These are phyloP conservation scores for Rutpela maculata DNA, from an alignment of 2,888 invertebrate species.

Conservation along the genomic window DNA sequence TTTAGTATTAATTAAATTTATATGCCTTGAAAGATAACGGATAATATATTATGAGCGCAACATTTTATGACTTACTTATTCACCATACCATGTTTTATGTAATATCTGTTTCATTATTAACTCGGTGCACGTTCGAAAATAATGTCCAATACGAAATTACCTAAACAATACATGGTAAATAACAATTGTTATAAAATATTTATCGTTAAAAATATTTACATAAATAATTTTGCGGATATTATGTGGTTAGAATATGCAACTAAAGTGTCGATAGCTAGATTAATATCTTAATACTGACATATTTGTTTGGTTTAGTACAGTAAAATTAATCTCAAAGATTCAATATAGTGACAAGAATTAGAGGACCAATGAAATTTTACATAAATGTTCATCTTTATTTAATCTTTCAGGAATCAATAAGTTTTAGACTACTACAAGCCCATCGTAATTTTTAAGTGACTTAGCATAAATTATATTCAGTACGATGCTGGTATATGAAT, in stretches of 20 bases:
- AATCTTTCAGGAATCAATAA: no score
- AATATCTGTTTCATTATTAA: constrained; percentile 23
- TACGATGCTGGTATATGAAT: no score
- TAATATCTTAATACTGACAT: constrained; percentile 13
- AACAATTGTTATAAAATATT: constrained; percentile 42
- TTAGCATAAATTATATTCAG: no score
- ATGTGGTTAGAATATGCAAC: constrained; percentile 32
- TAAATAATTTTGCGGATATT: constrained; percentile 42
- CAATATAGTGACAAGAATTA: no score
- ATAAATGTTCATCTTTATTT: no score
- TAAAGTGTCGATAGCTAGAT: constrained; percentile 31
- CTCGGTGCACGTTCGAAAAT: constrained; percentile 32
- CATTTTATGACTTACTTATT: constrained; percentile 34
- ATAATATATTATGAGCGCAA: constrained; percentile 32
- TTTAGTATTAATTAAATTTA: constrained; percentile 44
- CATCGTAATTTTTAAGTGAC: no score
- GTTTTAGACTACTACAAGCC: no score
- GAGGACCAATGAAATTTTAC: no score
- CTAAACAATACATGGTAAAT: constrained; percentile 41
- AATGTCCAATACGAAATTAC: constrained; percentile 39
- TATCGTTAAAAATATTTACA: constrained; percentile 39
- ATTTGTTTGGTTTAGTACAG: not conserved
- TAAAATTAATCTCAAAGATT: not conserved
- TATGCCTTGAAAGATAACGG: constrained; percentile 43
- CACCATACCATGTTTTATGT: constrained; percentile 27